Evolutionary conservation across 1,140 invertebrate genomes (phyloP).

Genomic region (Odontomachus brunneus): DNA sequence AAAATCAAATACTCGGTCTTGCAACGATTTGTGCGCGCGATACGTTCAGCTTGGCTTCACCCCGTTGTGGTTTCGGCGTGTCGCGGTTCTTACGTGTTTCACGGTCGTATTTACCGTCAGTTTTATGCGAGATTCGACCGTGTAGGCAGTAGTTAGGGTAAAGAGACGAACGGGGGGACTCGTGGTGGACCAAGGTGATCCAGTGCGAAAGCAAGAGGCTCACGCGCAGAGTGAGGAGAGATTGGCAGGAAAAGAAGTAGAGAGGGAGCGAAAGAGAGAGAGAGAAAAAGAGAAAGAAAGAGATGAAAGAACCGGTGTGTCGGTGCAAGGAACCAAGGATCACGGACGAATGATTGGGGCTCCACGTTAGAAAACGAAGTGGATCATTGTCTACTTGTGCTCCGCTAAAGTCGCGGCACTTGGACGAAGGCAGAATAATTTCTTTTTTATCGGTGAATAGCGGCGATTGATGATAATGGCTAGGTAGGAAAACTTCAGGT

Average conservation of each 20-base stretch:
- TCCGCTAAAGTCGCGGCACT: conserved; percentile 14
- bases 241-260: not conserved
- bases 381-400: conserved; percentile 8
- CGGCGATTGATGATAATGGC: conserved; percentile 4
- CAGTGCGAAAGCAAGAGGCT: conserved; percentile 56
- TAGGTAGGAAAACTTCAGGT: not conserved
- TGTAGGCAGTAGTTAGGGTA: conserved; percentile 29
- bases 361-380: conserved; percentile 36
- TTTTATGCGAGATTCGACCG: conserved; percentile 46
- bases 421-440: not conserved
- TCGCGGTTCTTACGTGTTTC: not conserved
- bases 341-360: conserved; percentile 43
- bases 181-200: conserved; percentile 68
- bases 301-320: not conserved
- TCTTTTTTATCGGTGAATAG: not conserved
- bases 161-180: conserved; percentile 11
- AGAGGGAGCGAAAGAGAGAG: not conserved
- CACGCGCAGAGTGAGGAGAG: not conserved
- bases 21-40: too few relatives aligned
- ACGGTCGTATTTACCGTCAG: conserved; percentile 34
- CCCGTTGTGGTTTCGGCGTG: conserved; percentile 17
- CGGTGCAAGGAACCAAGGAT: conserved; percentile 31
- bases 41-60: not conserved
- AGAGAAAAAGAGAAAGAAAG: not conserved
- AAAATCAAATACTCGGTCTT: not conserved